phyloP scores from a whole-genome alignment of 2,888 invertebrate species.

The Pyrocoelia pectoralis region DNA sequence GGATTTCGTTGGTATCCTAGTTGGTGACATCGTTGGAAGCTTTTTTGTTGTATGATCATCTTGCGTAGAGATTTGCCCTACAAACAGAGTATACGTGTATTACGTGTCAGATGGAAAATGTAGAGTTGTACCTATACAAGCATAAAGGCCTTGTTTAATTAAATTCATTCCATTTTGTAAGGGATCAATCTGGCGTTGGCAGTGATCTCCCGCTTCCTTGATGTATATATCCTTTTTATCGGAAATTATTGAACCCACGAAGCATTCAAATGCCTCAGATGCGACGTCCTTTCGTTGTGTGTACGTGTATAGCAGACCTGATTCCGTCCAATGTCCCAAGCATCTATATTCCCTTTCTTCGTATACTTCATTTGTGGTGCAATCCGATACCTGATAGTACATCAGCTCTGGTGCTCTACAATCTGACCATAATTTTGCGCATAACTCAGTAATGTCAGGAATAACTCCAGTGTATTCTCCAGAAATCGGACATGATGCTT shows the following conservation, averaged over 20 bases:
- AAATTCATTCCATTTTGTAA: conserved; percentile 69
- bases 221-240: conserved; percentile 68
- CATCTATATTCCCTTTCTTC: conserved; percentile 73
- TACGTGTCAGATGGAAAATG: background rate
- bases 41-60: conserved; percentile 29
- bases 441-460: conserved; percentile 63
- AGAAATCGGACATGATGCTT: conserved; percentile 66
- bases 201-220: conserved; percentile 72
- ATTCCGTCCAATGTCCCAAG: conserved; percentile 72
- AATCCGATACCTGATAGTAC: conserved; percentile 72
- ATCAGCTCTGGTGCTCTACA: conserved; percentile 71
- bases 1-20: conserved; percentile 44
- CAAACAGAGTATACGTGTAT: background rate
- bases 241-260: conserved; percentile 68
- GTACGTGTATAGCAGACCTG: conserved; percentile 69
- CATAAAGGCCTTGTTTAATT: conserved; percentile 57
- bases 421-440: conserved; percentile 71
- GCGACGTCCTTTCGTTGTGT: conserved; percentile 69
- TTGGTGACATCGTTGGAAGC: conserved; percentile 29
- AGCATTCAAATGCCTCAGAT: conserved; percentile 69
- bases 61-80: conserved; percentile 24
- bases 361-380: conserved; percentile 66
- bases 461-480: conserved; percentile 72
- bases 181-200: conserved; percentile 68
- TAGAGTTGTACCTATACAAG: conserved; percentile 45